These are phyloP conservation scores for Macheiramphus alcinus DNA, from an alignment of 2,113 vertebrate genomes.

Conservation along the genomic window DNA sequence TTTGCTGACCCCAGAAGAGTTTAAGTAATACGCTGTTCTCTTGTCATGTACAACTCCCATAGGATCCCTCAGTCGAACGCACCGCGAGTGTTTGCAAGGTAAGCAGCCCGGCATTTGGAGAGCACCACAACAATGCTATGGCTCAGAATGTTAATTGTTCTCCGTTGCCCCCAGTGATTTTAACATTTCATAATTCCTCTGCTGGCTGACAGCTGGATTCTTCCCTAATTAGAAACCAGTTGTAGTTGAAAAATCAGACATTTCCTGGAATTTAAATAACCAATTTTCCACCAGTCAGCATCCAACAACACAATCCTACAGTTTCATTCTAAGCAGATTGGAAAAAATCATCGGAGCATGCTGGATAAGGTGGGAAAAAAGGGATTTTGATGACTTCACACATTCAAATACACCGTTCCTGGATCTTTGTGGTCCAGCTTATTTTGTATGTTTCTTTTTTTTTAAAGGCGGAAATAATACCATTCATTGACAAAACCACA, in stretches of 20 bases:
- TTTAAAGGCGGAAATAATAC: background rate
- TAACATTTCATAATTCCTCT: conserved; percentile 47
- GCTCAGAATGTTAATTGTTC: conserved; percentile 37
- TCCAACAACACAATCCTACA: background rate
- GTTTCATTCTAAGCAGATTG: background rate
- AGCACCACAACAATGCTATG: background rate
- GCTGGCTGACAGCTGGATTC: conserved; percentile 59
- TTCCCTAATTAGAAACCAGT: conserved; percentile 56
- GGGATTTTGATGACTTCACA: background rate
- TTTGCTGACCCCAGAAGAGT: conserved; percentile 39
- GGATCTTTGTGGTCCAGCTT: background rate
- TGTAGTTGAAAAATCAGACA: conserved; percentile 58
- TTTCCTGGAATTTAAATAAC: conserved; percentile 64
- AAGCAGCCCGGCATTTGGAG: background rate
- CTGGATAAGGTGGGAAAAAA: background rate
- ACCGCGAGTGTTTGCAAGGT: background rate
- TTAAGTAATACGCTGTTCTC: conserved; percentile 29
- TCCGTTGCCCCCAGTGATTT: conserved; percentile 23
- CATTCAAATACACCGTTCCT: background rate
- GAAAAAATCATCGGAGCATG: background rate
- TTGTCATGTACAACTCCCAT: background rate
- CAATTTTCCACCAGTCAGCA: conserved; percentile 34
- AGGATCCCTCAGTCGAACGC: background rate
- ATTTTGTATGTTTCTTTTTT: background rate
- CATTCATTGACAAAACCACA: background rate